phyloP scores from a whole-genome alignment of 2,113 vertebrate genomes.

The Phylloscopus trochilus region DNA sequence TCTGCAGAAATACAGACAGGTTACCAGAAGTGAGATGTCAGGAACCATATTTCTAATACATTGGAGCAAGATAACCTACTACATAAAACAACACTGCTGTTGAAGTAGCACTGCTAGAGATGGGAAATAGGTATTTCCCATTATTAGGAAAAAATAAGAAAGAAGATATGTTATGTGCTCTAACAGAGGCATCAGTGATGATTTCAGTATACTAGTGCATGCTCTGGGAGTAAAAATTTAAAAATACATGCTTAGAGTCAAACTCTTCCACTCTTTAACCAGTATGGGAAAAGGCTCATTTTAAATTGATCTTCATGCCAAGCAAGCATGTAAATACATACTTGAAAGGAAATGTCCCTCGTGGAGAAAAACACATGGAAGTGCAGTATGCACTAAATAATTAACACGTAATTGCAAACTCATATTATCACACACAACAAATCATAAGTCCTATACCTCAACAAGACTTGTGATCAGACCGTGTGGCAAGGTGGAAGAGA shows the following conservation, averaged over 20 bases:
- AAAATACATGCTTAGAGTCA: neutral
- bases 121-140: neutral
- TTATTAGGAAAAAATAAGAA: neutral
- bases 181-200: neutral
- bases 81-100: neutral
- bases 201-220: neutral
- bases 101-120: neutral
- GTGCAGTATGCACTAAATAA: neutral
- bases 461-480: neutral
- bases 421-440: neutral
- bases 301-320: neutral
- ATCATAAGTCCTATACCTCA: neutral
- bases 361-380: neutral
- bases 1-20: neutral
- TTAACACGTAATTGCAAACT: neutral
- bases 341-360: neutral
- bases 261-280: neutral
- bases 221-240: neutral
- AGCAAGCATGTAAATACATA: neutral
- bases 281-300: neutral
- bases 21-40: neutral
- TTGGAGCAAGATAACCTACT: neutral
- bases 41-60: neutral
- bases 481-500: neutral
- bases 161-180: neutral